Conservation (phyloP, 1,140 invertebrate genomes). For the Myzus persicae region DNA sequence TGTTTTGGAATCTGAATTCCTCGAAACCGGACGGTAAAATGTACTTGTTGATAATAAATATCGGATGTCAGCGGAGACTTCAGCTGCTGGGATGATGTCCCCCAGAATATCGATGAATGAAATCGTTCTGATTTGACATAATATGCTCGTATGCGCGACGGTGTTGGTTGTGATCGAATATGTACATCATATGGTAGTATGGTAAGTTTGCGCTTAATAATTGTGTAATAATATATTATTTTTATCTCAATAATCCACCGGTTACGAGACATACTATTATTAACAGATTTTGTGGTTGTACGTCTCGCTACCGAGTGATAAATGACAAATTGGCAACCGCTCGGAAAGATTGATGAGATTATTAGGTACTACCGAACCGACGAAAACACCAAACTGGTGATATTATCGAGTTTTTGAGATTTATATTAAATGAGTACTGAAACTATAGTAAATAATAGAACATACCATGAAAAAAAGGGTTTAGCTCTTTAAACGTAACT, state of each 20-base stretch:
- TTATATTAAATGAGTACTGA: background rate
- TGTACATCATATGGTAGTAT: background rate
- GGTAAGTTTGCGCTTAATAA: background rate
- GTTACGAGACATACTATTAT: background rate
- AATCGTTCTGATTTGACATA: background rate
- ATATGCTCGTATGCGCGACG: background rate
- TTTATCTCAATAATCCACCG: background rate
- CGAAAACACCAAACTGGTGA: background rate
- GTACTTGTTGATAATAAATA: background rate
- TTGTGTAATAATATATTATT: conserved; percentile 8
- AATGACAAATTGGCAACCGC: background rate
- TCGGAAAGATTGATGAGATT: background rate
- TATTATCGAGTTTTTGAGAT: background rate
- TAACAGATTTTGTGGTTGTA: background rate
- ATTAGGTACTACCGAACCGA: background rate
- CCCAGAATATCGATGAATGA: background rate
- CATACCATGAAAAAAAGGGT: background rate
- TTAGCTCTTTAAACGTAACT: background rate
- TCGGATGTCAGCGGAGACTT: background rate
- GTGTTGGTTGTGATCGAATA: background rate
- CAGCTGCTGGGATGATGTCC: background rate
- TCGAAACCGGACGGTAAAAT: background rate
- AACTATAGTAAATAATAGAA: background rate
- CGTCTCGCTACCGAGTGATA: background rate
- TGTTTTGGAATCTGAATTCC: conserved; percentile 4